Base-by-base conservation (phyloP, 2,797 vertebrate genomes). In the Pangasius macronema region DNA sequence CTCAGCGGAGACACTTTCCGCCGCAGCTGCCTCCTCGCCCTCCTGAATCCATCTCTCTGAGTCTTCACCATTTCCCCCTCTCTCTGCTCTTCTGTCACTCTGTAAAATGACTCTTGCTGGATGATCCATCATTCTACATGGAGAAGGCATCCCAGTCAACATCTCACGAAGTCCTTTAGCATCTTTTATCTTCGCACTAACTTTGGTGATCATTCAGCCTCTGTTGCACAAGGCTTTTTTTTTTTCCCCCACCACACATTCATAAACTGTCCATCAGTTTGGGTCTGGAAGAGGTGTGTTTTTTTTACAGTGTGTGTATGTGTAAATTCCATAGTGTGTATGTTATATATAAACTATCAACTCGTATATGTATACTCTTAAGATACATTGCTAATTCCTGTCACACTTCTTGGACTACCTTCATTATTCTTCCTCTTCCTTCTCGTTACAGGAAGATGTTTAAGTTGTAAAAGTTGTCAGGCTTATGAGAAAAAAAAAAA, bases 11-110 rank as follows among this genome's bases (percentile, higher is more conserved):
- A 68, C 55, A 24, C 67, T 83, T 84, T 85, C 81, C 46, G 59
- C 85, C 65, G 82, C 87, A 88, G 70, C 89, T 86, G 82, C 86
- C 75, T 84, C 63, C 67, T 57, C 55, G 72, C 13, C 11, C 30
- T 36, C 80, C 57, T n/a, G 59, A 72, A 89, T 89, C 83, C 79
- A 84, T 90, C 84, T 76, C 76, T 36, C 55, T 33, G 39, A 11
- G 80, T 82, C 76, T n/a, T 39, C 5, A 36, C 87, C 83, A 46
- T 30, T 30, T 55, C 59, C 59, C 61, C 3, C 24, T 49, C 36
- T 65, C 65, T 85, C 42, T 72, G 46, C 65, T 63, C 73, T 33
- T 49, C 36, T 72, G 73, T 70, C 86, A 83, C 82, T 84, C 86
- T 39, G 79, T 39, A 51, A 70, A 80, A 76, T 59, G 73, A 80